A percentile compares a stretch with the other conserved stretches of the same genome.
Evolutionary conservation across 2,888 invertebrate genomes (phyloP).

Genomic region (Norana najaformis): DNA sequence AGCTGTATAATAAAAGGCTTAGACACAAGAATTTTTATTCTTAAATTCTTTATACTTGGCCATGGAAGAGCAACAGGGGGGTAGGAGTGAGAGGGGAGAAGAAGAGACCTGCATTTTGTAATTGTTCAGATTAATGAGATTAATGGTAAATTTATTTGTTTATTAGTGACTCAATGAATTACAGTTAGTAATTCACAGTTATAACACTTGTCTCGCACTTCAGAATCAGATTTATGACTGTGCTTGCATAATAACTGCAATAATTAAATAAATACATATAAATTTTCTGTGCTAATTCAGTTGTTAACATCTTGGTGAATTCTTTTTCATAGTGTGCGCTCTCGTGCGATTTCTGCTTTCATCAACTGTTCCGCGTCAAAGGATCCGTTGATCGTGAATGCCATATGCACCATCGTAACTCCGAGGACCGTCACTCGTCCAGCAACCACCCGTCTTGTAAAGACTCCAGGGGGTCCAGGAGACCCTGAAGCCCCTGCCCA

Average conservation of each 20-base stretch:
- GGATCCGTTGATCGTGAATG: slow-evolving; percentile 46
- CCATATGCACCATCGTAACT: slow-evolving; percentile 53
- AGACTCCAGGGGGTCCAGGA: slow-evolving; percentile 49
- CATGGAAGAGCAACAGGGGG: too few relatives aligned
- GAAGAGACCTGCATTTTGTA: not conserved
- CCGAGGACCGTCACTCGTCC: slow-evolving; percentile 44
- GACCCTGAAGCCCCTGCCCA: not conserved
- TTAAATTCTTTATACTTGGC: too few relatives aligned
- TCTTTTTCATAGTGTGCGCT: slow-evolving; percentile 64
- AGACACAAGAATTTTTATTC: too few relatives aligned
- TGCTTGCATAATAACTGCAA: not conserved
- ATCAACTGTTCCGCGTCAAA: slow-evolving; percentile 64
- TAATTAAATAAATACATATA: not conserved
- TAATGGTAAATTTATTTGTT: too few relatives aligned
- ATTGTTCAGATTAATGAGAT: not conserved
- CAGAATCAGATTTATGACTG: too few relatives aligned
- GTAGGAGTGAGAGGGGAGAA: too few relatives aligned
- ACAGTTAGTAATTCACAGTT: too few relatives aligned
- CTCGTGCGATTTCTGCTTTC: slow-evolving; percentile 69
- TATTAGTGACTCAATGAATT: too few relatives aligned
- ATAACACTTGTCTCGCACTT: too few relatives aligned
- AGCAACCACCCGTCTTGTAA: slow-evolving; percentile 47
- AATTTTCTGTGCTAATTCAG: too few relatives aligned
- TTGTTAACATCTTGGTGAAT: not conserved
- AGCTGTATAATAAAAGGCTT: too few relatives aligned